phyloP scores from a whole-genome alignment of 2,888 invertebrate genomes.

The Protodeltote pygarga region DNA sequence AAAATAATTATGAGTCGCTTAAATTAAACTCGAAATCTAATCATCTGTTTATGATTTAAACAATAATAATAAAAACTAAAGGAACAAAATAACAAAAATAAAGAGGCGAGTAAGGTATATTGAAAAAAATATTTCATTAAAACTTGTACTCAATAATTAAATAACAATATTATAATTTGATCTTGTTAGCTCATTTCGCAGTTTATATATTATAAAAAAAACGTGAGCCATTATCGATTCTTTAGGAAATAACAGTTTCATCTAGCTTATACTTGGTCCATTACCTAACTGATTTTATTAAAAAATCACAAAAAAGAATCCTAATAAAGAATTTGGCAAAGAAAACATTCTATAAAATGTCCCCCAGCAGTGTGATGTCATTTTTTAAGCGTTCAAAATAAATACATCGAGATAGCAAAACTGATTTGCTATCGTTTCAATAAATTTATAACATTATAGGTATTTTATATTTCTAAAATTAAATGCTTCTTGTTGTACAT shows the following conservation, averaged over 20 bases:
- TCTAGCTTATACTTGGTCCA: constrained; percentile 79
- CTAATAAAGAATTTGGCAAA: constrained; percentile 56
- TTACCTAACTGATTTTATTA: constrained; percentile 66
- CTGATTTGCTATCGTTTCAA: constrained; percentile 69
- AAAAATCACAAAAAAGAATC: constrained; percentile 60
- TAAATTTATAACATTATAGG: constrained; percentile 78
- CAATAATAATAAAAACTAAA: constrained; percentile 85
- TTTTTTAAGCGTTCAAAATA: constrained; percentile 79
- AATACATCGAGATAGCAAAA: constrained; percentile 72
- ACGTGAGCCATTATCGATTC: constrained; percentile 70
- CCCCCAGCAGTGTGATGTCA: constrained; percentile 79
- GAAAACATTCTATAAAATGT: constrained; percentile 66
- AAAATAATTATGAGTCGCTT: constrained; percentile 73
- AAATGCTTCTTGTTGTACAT: constrained; percentile 87
- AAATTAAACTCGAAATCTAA: constrained; percentile 68
- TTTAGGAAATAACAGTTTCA: constrained; percentile 71
- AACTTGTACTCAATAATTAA: constrained; percentile 87
- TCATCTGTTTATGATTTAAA: constrained; percentile 78
- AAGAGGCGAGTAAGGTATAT: constrained; percentile 82
- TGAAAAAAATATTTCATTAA: constrained; percentile 84
- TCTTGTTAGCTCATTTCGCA: constrained; percentile 79
- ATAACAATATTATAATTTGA: constrained; percentile 87
- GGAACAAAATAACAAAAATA: constrained; percentile 86
- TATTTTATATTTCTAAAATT: constrained; percentile 85
- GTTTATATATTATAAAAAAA: constrained; percentile 71